Evolutionary conservation across 1,140 invertebrate species (phyloP).

Genomic region (Papilio aristodemus): DNA sequence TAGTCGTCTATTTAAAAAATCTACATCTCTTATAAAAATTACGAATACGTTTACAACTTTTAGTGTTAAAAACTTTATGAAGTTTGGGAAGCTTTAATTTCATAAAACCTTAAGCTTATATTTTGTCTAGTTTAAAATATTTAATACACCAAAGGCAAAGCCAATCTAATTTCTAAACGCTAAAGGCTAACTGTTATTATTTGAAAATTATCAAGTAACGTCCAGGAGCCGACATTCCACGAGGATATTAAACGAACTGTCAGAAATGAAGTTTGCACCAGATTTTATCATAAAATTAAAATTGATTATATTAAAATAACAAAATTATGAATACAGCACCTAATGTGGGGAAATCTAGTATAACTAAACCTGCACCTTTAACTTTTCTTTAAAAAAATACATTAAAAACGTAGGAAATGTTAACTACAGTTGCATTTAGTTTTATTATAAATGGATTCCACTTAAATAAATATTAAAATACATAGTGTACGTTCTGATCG

Average conservation of each 20-base stretch:
- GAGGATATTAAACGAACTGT: neutral
- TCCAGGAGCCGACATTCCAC: neutral
- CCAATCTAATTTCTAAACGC: constrained; percentile 21
- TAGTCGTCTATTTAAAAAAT: constrained; percentile 24
- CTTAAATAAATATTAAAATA: neutral
- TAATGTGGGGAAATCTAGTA: neutral
- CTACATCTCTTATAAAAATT: constrained; percentile 19
- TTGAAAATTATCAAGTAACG: constrained; percentile 25
- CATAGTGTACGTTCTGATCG: no score
- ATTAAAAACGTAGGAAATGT: neutral
- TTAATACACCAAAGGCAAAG: constrained; percentile 31
- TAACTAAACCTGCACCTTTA: no score
- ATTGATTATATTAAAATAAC: neutral
- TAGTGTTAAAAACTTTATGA: neutral
- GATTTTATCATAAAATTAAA: neutral
- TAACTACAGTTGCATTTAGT: neutral
- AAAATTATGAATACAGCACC: neutral
- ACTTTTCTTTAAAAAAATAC: neutral
- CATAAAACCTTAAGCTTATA: constrained; percentile 13
- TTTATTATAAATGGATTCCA: no score
- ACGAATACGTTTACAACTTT: constrained; percentile 22
- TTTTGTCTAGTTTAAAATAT: constrained; percentile 18
- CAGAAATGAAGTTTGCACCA: neutral
- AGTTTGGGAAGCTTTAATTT: constrained; percentile 3
- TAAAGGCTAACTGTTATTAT: neutral